Base-by-base conservation (phyloP, 2,113 vertebrate species). In the Cyprinodon variegatus region DNA sequence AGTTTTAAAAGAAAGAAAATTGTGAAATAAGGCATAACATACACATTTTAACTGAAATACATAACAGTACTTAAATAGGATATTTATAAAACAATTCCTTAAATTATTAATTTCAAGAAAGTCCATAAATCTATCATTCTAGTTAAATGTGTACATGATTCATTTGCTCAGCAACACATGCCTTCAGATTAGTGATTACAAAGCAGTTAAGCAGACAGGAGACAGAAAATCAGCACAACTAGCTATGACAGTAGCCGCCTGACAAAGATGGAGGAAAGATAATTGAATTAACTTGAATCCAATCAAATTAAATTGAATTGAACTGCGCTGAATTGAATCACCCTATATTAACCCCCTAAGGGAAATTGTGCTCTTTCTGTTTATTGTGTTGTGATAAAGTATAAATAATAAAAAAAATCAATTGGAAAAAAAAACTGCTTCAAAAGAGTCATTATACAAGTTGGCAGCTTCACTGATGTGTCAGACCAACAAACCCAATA, bases 101-200 rank as follows among this genome's bases (percentile, higher is more conserved):
- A 3, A 38, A 9, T 38, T 2, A 2, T 20, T 8, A 8, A 3
- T 3, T 57, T 3, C 8, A n/a, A 15, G n/a, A 45, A 45, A 57
- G 20, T 20, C 20, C 8, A 20, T 20, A 57, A 57, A 57, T 8
- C 17, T 57, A 3, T 57, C 20, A 9, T 57, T 57, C 17, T 41
- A 14, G 10, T 41, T n/a, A 20, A 3, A 41, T 11, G 1, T 20
- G 20, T 63, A 64, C 17, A 57, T 57, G 50, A 4, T 57, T 57
- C n/a, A n/a, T 17, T 20, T 57, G 50, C 50, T 20, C 50, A 57
- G 20, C 7, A 9, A n/a, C 4, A 9, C 5, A 57, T 57, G 20
- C 50, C 20, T 57, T 57, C 17, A 57, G 50, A 62, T 48, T 11
- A 71, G n/a, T 70, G 20, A 45, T 74, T 70, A 43, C 39, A 36